Evolutionary conservation across 2,113 vertebrate species (phyloP).

Genomic region (Chloebia gouldiae): DNA sequence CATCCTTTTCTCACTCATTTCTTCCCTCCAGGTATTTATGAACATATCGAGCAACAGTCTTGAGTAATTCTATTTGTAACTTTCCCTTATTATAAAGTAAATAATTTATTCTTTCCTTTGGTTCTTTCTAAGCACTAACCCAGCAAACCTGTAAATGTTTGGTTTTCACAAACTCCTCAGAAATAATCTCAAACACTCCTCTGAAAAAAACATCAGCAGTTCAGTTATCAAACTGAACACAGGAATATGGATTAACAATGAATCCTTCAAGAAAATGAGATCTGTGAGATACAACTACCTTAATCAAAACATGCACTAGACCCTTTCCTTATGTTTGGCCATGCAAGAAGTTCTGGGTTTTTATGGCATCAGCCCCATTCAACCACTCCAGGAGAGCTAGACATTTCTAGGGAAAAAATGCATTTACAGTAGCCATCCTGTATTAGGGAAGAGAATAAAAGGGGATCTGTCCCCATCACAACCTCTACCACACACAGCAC

Average conservation of each 20-base stretch:
- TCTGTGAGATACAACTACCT: not conserved
- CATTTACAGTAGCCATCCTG: not conserved
- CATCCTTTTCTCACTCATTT: not conserved
- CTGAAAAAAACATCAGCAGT: not conserved
- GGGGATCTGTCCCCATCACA: not conserved
- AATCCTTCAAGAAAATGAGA: not conserved
- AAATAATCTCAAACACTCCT: not conserved
- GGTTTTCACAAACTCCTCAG: not conserved
- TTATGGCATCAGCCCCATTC: not conserved
- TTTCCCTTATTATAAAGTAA: not conserved
- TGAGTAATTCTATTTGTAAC: not conserved
- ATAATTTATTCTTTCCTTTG: not conserved
- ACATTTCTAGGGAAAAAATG: not conserved
- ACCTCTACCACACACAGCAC: not conserved
- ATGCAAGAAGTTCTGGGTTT: not conserved
- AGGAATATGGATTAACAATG: not conserved
- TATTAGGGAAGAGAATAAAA: not conserved
- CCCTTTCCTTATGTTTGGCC: not conserved
- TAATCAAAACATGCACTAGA: not conserved
- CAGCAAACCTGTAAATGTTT: not conserved
- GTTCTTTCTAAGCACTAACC: not conserved
- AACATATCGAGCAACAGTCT: not conserved
- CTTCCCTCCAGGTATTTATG: not conserved
- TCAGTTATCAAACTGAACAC: not conserved
- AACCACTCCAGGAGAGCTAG: not conserved